Evolutionary conservation across 2,113 vertebrate genomes (phyloP).

Genomic region (Barnardius zonarius): DNA sequence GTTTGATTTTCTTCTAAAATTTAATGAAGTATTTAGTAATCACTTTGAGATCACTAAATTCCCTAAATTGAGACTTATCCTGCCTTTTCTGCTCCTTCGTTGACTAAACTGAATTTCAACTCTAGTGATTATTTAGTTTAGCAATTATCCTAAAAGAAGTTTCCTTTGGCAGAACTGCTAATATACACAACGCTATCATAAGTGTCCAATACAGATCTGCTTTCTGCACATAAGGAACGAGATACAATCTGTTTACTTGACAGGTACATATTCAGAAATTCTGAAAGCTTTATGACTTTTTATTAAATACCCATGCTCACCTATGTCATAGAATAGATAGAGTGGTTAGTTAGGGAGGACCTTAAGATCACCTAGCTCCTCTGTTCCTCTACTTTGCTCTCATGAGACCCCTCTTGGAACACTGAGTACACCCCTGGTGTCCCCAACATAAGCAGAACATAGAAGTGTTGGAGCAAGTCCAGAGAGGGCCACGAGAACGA

Average conservation of each 20-base stretch:
- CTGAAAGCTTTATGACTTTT: background rate
- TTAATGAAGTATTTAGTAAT: background rate
- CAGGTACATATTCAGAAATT: background rate
- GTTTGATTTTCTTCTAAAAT: background rate
- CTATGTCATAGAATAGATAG: background rate
- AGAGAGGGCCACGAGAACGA: background rate
- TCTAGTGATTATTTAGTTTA: background rate
- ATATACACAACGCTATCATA: background rate
- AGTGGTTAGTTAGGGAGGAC: background rate
- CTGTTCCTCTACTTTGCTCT: background rate
- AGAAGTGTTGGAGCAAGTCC: background rate
- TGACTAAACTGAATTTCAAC: background rate
- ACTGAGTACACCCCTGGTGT: background rate
- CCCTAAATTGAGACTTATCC: background rate
- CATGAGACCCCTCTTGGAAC: background rate
- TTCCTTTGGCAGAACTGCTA: background rate
- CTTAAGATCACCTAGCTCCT: background rate
- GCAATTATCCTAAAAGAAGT: background rate
- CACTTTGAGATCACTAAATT: background rate
- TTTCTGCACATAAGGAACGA: background rate
- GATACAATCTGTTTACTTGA: background rate
- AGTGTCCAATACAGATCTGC: background rate
- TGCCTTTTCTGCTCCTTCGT: background rate
- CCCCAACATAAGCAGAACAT: background rate
- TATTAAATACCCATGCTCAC: background rate